A percentile compares a stretch with the other conserved stretches of the same genome.
These are phyloP conservation scores for Alethe castanea DNA, from an alignment of 2,113 vertebrate genomes.

Conservation along the genomic window DNA sequence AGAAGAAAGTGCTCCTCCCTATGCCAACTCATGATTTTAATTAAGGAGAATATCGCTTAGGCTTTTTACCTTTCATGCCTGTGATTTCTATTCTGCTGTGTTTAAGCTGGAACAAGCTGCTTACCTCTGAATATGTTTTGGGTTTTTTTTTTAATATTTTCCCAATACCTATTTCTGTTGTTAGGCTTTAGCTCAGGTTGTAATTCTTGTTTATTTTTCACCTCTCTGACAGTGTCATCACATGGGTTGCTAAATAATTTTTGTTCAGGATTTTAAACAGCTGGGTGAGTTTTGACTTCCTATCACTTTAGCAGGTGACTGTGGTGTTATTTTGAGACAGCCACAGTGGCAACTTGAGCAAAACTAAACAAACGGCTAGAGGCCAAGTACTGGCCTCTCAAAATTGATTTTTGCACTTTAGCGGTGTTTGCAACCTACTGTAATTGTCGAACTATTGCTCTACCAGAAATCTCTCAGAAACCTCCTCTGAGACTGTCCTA, in stretches of 20 bases:
- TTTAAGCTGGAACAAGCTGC: background rate
- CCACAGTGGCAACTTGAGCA: background rate
- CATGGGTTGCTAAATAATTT: background rate
- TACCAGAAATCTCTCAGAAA: background rate
- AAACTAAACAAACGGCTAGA: background rate
- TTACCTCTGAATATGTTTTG: background rate
- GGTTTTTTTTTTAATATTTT: background rate
- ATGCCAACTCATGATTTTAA: background rate
- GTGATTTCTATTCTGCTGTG: background rate
- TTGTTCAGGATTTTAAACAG: background rate
- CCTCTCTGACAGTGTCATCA: background rate
- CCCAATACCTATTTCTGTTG: background rate
- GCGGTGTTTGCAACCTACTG: background rate
- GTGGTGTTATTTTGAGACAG: background rate
- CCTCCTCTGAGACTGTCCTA: background rate
- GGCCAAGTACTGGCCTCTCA: background rate
- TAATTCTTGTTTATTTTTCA: background rate
- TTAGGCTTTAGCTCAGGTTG: rapidly evolving
- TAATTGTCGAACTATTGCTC: background rate
- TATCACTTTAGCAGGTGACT: background rate
- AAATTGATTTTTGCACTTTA: background rate
- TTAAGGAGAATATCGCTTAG: background rate
- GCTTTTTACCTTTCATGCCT: background rate
- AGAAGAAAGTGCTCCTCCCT: conserved; percentile 3
- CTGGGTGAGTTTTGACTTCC: background rate